Base-by-base conservation (phyloP, 2,797 vertebrate species). In the Rhyacichthys aspro region DNA sequence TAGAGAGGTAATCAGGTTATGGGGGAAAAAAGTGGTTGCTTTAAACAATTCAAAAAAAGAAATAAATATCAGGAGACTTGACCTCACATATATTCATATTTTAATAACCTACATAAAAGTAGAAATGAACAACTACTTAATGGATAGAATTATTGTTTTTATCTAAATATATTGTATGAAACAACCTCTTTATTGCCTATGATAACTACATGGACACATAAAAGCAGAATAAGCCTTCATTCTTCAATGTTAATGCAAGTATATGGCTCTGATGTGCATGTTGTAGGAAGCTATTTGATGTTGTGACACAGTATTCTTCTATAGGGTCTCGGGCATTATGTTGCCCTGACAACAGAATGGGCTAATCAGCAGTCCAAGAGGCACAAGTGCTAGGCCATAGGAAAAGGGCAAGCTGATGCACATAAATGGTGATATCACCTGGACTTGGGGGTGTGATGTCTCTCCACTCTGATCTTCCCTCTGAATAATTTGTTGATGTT, bases 401-500 rank as follows among this genome's bases (percentile, higher is more conserved):
- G 64, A 82, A 37, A 74, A 63, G 55, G 71, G 59, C 72, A 46
- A 62, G 54, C 47, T 64, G 66, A 82, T 79, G 81, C 66, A 81
- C 63, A 83, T 66, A 76, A 72, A 78, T 55, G 69, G 63, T 74
- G 86, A 86, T 73, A 84, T 78, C 76, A 86, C 84, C 83, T 85
- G 63, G 49, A 86, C 84, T 69, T 59, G 19, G 47, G 43, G 73
- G 70, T 83, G 63, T 87, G 82, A 88, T 84, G 82, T 83, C 66
- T 74, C 64, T 34, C 60, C 63, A 45, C 78, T 87, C 77, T 82
- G 82, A 88, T 82, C 81, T 71, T 77, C 56, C 50, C 72, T 70
- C 74, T 78, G 78, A 81, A 84, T 77, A 79, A 79, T 72, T 78
- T 79, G 72, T 84, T 79, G 79, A 79, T 81, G 78, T 85, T 86